Base-by-base conservation (phyloP, 64 coral and sea anemone genomes). In the Actinia tenebrosa region DNA sequence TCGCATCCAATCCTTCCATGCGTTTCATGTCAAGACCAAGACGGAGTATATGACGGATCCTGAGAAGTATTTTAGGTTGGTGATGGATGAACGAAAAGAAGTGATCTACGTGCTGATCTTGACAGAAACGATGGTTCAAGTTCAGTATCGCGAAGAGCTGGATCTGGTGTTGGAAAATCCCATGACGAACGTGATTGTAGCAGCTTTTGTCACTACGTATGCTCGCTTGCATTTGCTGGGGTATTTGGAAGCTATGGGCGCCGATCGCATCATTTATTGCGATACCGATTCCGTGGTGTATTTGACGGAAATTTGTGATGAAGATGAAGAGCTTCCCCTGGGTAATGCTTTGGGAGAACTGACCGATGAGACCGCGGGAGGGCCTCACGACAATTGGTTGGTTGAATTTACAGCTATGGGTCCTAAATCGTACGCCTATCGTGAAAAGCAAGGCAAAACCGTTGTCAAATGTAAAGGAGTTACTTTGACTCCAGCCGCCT, bases 211-310 rank as follows among this genome's bases (percentile, higher is more conserved):
- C 10, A 80, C 78, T 0, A 47, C 78, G 0, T 80, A 53, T 7
- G 78, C 78, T 22, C 78, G 78, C 15, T 17, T 90, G 46, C 45
- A 86, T 60, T 71, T 18, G 44, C 84, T 90, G 64, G 15, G 56
- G 26, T 37, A 37, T 37, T 37, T 37, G 30, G 30, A 37, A 37
- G 30, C 30, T 37, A 37, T 37, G 30, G 30, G 30, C 30, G 30
- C 30, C 30, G 20, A 78, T 10, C 14, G 82, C 7, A 66, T 90
- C 4, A 30, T 90, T 15, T 90, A 90, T 53, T 86, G 52, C 50
- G 89, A 90, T 45, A 90, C 89, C 16, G 89, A 90, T 79, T 90
- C 89, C 4, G 68, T 90, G 16, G 85, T 90, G 30, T 90, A 90
- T 59, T 16, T 8, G 42, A 80, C 78, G 11, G 23, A 37, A 37